These are phyloP conservation scores for Ophion ventricosus DNA, from an alignment of 2,888 invertebrate genomes.

Conservation along the genomic window DNA sequence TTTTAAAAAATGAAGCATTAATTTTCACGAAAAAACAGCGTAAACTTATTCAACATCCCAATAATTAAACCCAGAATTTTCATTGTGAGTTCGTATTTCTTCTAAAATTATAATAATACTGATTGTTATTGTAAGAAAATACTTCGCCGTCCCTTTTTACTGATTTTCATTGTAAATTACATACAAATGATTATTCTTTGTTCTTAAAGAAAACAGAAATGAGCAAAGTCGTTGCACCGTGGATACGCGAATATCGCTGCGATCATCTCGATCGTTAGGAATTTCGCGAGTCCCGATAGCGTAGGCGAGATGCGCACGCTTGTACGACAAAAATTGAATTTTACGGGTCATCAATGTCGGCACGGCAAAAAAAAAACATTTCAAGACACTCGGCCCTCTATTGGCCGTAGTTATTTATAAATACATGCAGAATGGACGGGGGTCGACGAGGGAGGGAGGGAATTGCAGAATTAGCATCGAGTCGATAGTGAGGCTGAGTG, in stretches of 20 bases:
- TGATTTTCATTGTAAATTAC: too few relatives aligned
- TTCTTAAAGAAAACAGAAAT: background rate
- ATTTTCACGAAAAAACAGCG: too few relatives aligned
- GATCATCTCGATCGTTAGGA: constrained; percentile 46
- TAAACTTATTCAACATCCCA: too few relatives aligned
- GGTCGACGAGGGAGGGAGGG: constrained; percentile 13
- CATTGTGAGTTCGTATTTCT: too few relatives aligned
- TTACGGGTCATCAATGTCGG: constrained; percentile 63
- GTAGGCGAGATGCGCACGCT: constrained; percentile 51
- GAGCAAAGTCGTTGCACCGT: background rate
- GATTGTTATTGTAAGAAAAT: too few relatives aligned
- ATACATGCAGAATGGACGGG: background rate
- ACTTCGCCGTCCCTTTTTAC: too few relatives aligned
- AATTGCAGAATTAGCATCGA: constrained; percentile 53
- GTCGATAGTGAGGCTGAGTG: constrained; percentile 46
- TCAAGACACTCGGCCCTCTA: constrained; percentile 23
- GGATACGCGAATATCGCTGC: constrained; percentile 15
- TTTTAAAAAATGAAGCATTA: too few relatives aligned
- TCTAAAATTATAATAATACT: too few relatives aligned
- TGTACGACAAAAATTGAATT: constrained; percentile 56
- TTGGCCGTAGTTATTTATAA: constrained; percentile 34
- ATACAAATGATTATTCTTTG: too few relatives aligned
- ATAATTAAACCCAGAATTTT: too few relatives aligned
- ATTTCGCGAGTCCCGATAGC: constrained; percentile 37
- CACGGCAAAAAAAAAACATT: constrained; percentile 19